Evolutionary conservation across 2,888 invertebrate genomes (phyloP).

Genomic region (Myopa tessellatipennis): DNA sequence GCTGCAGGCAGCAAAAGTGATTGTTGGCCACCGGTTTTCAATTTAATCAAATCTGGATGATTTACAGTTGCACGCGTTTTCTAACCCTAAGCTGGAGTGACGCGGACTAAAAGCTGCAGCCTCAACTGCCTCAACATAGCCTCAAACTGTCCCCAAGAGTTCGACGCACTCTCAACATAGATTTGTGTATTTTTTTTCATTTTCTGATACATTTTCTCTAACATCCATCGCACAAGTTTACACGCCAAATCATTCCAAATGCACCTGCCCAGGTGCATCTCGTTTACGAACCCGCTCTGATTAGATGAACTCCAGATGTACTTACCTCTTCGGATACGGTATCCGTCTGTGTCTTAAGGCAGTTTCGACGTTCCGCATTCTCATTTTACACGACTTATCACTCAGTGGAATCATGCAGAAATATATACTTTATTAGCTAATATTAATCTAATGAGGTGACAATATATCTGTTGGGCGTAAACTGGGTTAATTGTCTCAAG

Average conservation of each 20-base stretch:
- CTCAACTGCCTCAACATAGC: not conserved
- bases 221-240: not conserved
- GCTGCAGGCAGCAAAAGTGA: constrained; percentile 32
- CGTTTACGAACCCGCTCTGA: not conserved
- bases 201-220: constrained; percentile 25
- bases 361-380: constrained; percentile 65
- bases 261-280: not conserved
- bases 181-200: not conserved
- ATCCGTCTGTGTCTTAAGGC: constrained; percentile 66
- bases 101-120: not conserved
- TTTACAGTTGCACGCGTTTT: constrained; percentile 46
- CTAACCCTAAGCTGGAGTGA: not conserved
- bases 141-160: too few species aligned
- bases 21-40: constrained; percentile 55
- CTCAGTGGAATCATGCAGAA: constrained; percentile 50
- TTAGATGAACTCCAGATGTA: constrained; percentile 30
- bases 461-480: not conserved
- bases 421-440: not conserved
- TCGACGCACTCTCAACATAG: not conserved
- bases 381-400: constrained; percentile 63
- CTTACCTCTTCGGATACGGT: constrained; percentile 68
- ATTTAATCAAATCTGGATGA: constrained; percentile 54
- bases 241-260: constrained; percentile 1
- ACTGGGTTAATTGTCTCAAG: not conserved
- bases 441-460: not conserved